Evolutionary conservation across 2,888 invertebrate species (phyloP).

Genomic region (Dryomyza anilis): DNA sequence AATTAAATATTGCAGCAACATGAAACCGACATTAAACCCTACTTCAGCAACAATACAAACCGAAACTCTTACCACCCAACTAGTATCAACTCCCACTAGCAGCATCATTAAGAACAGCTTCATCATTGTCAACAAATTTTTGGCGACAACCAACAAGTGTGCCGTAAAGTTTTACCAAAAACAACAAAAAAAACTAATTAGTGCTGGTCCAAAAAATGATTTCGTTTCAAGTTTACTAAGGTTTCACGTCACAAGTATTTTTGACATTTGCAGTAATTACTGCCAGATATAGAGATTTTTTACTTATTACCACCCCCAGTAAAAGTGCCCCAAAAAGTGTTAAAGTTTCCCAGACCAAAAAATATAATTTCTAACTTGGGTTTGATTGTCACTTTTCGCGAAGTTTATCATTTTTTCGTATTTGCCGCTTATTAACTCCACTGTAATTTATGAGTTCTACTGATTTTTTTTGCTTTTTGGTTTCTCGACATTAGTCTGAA

Average conservation of each 20-base stretch:
- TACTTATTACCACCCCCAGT: too few relatives aligned
- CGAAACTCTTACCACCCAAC: too few relatives aligned
- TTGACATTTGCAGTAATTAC: too few relatives aligned
- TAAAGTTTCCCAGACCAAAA: too few relatives aligned
- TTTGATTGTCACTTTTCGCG: background rate
- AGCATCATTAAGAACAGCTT: conserved; percentile 28
- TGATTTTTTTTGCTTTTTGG: background rate
- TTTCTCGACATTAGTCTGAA: background rate
- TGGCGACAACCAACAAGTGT: background rate
- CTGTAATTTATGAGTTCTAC: background rate
- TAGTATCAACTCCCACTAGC: too few relatives aligned
- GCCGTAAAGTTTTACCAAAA: background rate
- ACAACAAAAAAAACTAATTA: conserved; percentile 10
- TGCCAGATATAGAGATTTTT: too few relatives aligned
- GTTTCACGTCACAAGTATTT: too few relatives aligned
- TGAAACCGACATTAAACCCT: conserved; percentile 46
- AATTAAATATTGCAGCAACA: conserved; percentile 46
- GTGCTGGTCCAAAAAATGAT: conserved; percentile 3
- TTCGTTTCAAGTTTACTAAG: conserved; percentile 12
- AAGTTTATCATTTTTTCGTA: background rate
- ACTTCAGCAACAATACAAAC: too few relatives aligned
- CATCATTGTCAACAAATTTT: conserved; percentile 15
- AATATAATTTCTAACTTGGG: background rate
- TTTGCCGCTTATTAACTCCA: background rate
- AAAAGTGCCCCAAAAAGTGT: too few relatives aligned